Conservation (phyloP, 2,888 invertebrate species). For the Monochamus alternatus region DNA sequence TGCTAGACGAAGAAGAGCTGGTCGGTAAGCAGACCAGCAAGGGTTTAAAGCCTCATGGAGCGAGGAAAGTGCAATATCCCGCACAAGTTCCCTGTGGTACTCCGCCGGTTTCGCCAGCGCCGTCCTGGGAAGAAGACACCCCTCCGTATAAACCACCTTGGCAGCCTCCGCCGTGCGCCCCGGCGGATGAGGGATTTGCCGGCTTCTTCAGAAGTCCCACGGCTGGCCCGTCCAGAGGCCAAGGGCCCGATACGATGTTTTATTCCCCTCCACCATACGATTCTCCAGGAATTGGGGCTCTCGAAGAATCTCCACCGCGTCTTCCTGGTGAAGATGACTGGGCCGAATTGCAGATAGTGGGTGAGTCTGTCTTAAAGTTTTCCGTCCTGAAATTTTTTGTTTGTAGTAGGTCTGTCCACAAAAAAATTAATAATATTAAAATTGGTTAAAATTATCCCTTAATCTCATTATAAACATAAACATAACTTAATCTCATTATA, state of each 20-base stretch:
- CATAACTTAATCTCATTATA: too few relatives aligned
- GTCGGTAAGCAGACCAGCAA: slow-evolving; percentile 10
- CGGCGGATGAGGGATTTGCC: not conserved
- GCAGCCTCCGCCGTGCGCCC: not conserved
- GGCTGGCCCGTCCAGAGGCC: slow-evolving; percentile 6
- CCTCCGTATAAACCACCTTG: slow-evolving; percentile 9
- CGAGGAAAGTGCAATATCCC: slow-evolving; percentile 19
- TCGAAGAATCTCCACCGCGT: slow-evolving; percentile 14
- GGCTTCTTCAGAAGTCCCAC: slow-evolving; percentile 15
- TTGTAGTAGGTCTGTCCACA: too few relatives aligned
- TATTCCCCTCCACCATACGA: slow-evolving; percentile 18
- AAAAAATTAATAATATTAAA: too few relatives aligned
- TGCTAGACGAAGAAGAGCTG: not conserved
- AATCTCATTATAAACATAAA: too few relatives aligned
- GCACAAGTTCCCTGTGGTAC: slow-evolving; percentile 1
- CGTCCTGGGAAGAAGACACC: slow-evolving; percentile 1
- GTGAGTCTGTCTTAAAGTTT: not conserved
- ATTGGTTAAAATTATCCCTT: too few relatives aligned
- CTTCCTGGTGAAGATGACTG: not conserved
- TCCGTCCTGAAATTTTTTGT: not conserved
- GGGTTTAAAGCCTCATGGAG: slow-evolving; percentile 13
- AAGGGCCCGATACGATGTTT: too few relatives aligned
- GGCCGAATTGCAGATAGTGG: not conserved
- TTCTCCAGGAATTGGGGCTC: not conserved
- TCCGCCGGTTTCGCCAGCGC: not conserved